Percentiles rank a stretch among this genome's conserved stretches.
Evolutionary conservation across 2,888 invertebrate species (phyloP).

Genomic region (Hofmannophila pseudospretella): DNA sequence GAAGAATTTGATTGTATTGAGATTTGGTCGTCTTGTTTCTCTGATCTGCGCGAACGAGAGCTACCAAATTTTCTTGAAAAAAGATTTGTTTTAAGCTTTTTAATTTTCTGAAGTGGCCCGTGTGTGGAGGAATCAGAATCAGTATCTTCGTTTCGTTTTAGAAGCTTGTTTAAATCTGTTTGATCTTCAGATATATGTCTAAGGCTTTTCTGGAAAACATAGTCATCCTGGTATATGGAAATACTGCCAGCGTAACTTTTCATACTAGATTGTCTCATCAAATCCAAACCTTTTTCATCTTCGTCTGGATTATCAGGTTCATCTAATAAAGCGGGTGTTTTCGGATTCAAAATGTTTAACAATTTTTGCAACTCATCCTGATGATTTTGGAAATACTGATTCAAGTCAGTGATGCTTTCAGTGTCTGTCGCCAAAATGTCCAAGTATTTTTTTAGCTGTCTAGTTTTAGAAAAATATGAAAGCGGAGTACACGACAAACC

Average conservation of each 20-base stretch:
- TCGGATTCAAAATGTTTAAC: conserved; percentile 56
- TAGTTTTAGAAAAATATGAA: conserved; percentile 30
- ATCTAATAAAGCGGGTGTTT: conserved; percentile 51
- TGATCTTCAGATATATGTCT: conserved; percentile 64
- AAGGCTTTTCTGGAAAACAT: conserved; percentile 50
- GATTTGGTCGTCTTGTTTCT: conserved; percentile 71
- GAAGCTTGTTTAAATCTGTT: conserved; percentile 54
- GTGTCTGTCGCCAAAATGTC: conserved; percentile 78
- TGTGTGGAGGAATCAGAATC: conserved; percentile 60
- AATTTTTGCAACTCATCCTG: conserved; percentile 61
- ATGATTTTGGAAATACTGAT: conserved; percentile 58
- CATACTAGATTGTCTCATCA: conserved; percentile 43
- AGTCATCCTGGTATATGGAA: conserved; percentile 60
- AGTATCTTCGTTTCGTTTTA: conserved; percentile 75
- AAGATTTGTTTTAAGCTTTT: conserved; percentile 79
- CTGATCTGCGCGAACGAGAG: conserved; percentile 75
- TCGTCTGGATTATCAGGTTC: conserved; percentile 56
- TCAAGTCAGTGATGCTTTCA: conserved; percentile 57
- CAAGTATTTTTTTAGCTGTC: conserved; percentile 78
- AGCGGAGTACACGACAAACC: conserved; percentile 60
- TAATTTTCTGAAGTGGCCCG: conserved; percentile 75
- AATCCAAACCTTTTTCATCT: conserved; percentile 50
- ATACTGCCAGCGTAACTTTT: conserved; percentile 51
- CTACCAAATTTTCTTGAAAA: conserved; percentile 80
- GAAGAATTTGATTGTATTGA: conserved; percentile 74